These are phyloP conservation scores for Geopemphigus sp. DNA, from an alignment of 1,140 invertebrate species.

Conservation along the genomic window DNA sequence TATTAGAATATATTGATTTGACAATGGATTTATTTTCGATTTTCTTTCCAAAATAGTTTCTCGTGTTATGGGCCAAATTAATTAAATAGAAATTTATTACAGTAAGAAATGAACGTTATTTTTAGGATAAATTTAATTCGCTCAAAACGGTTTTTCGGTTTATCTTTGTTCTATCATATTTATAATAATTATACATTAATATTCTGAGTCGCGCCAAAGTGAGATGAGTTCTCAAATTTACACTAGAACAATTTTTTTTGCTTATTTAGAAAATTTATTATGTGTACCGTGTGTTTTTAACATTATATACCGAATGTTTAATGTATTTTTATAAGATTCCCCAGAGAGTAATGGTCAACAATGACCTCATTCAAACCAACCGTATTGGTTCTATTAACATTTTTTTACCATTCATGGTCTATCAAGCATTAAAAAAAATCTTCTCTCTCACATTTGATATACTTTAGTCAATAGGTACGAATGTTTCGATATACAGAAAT, in stretches of 20 bases:
- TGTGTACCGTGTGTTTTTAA: not conserved
- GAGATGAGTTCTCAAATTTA: too few relatives aligned
- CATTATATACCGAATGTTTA: not conserved
- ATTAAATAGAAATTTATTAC: too few relatives aligned
- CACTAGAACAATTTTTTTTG: not conserved
- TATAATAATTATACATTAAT: too few relatives aligned
- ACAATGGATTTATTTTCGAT: too few relatives aligned
- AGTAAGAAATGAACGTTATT: too few relatives aligned
- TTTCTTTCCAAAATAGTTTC: too few relatives aligned
- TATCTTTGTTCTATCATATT: too few relatives aligned
- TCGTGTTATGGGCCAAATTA: too few relatives aligned
- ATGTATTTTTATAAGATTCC: conserved; percentile 10
- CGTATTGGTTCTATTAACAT: conserved; percentile 37
- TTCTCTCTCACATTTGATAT: not conserved
- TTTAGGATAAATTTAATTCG: too few relatives aligned
- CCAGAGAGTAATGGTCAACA: conserved; percentile 23
- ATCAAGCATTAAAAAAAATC: conserved; percentile 3
- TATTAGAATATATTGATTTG: too few relatives aligned
- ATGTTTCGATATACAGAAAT: not conserved
- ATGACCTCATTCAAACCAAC: conserved; percentile 44
- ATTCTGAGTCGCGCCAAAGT: too few relatives aligned
- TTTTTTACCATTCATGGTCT: not conserved
- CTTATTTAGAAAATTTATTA: not conserved
- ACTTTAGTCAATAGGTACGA: conserved; percentile 9
- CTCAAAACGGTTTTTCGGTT: too few relatives aligned